Conservation (phyloP, 2,888 invertebrate species). For the Conops quadrifasciatus region DNA sequence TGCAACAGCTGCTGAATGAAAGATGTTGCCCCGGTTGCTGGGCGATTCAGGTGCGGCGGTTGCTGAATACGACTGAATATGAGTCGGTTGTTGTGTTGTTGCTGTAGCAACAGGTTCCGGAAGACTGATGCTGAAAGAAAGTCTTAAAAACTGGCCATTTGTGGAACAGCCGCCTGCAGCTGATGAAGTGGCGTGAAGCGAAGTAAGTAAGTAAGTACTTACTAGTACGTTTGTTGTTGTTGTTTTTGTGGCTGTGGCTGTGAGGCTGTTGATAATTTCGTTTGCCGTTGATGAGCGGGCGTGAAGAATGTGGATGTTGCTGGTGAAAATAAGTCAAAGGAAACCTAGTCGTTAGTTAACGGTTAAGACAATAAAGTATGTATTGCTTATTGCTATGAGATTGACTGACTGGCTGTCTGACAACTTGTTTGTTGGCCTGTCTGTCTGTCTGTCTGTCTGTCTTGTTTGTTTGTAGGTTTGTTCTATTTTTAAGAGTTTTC, state of each 20-base stretch:
- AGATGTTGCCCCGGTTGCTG: not conserved
- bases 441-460: too few relatives aligned
- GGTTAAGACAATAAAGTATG: not conserved
- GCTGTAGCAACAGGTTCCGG: conserved; percentile 7
- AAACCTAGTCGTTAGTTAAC: too few relatives aligned
- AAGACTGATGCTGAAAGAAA: conserved; percentile 14
- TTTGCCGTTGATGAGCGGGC: not conserved
- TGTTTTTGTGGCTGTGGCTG: not conserved
- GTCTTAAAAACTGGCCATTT: conserved; percentile 7
- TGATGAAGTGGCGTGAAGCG: not conserved
- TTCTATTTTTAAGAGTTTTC: too few relatives aligned
- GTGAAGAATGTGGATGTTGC: conserved; percentile 6
- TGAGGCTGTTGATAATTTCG: not conserved
- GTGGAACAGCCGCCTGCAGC: not conserved
- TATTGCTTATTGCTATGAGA: not conserved
- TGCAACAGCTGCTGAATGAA: conserved; percentile 7
- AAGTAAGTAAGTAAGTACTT: not conserved
- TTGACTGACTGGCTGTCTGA: too few relatives aligned
- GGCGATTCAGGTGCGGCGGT: too few relatives aligned
- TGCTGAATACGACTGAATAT: not conserved
- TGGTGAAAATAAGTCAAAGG: not conserved
- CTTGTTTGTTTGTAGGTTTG: too few relatives aligned
- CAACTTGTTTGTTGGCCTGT: too few relatives aligned
- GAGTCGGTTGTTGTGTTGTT: not conserved
- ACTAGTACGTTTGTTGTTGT: not conserved